Evolutionary conservation across 2,797 vertebrate species (phyloP), one percentile per base, ranked within the genome.

Genomic region (Valencia hispanica): DNA sequence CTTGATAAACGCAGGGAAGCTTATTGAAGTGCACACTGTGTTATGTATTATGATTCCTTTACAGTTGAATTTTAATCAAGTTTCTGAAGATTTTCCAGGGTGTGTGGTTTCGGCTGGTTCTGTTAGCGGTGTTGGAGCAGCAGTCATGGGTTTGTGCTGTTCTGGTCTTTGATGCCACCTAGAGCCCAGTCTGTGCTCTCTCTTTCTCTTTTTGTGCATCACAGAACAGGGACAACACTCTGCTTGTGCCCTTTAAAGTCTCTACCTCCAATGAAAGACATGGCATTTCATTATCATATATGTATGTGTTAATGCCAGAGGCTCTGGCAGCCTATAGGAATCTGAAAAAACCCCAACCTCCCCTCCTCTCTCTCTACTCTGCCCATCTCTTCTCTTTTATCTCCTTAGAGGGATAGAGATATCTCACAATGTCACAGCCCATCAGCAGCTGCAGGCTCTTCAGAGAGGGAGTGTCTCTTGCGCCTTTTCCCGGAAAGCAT

Each of bases 371-470:
- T 36, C 51, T n/a, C 61, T 34, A 65, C 61, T 68, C 78, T 80
- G 72, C 61, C 43, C 83, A 63, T 57, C 74, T 71, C 70, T 70
- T 17, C 45, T 51, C 12, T 73, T 45, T 75, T 51, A 12, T 82
- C 77, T 84, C 90, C 91, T 88, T 89, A 84, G 87, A 92, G 89
- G 91, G 83, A 94, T 90, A 93, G 94, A 90, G 86, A 94, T 84
- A 87, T 70, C 50, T 93, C 82, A 93, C 94, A 93, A 95, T 94
- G 90, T 90, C 88, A 75, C 93, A 84, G 81, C 90, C 90, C 95
- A 89, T 95, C 94, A 95, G 88, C 86, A 91, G 91, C 91, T 84
- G 89, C 82, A 73, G 87, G 82, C 88, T 68, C 89, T 91, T 89
- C 88, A 83, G 85, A 91, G 93, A 93, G 86, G 85, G 80, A 50